Percentiles rank a stretch among this genome's conserved stretches.
phyloP scores from a whole-genome alignment of 64 coral and sea anemone genomes.

The Stichodactyla mertensii region DNA sequence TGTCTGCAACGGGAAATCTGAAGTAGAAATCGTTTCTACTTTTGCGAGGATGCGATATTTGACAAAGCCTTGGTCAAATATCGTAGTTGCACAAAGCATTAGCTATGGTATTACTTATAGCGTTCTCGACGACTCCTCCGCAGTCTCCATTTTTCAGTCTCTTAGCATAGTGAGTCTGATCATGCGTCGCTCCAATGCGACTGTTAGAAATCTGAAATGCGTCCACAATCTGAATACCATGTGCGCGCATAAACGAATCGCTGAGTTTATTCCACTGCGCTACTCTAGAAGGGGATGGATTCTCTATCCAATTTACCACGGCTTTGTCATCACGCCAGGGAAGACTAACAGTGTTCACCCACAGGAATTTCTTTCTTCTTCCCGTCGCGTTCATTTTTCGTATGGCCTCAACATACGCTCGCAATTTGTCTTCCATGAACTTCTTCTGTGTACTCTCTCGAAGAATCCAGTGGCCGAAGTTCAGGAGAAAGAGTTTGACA shows the following conservation, averaged over 20 bases:
- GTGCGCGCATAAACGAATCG: conserved; percentile 47
- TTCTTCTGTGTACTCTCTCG: conserved; percentile 72
- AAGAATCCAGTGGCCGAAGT: conserved; percentile 96
- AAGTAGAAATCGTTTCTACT: too few relatives aligned
- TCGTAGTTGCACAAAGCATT: conserved; percentile 95
- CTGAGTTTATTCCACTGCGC: conserved; percentile 64
- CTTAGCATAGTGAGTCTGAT: conserved; percentile 93
- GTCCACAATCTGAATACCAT: conserved; percentile 81
- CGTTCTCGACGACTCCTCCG: conserved; percentile 94
- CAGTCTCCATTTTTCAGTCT: conserved; percentile 70
- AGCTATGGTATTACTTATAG: conserved; percentile 81
- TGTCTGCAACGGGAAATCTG: too few relatives aligned
- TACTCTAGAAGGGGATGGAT: conserved; percentile 73
- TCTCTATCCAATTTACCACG: conserved; percentile 82
- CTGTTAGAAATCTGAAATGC: conserved; percentile 96
- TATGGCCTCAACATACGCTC: conserved; percentile 64
- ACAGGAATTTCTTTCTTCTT: conserved; percentile 62
- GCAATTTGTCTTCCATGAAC: conserved; percentile 69
- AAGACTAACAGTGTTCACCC: conserved; percentile 91
- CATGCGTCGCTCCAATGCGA: conserved; percentile 83
- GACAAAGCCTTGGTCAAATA: conserved; percentile 2
- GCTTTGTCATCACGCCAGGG: conserved; percentile 84
- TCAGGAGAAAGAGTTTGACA: conserved; percentile 84
- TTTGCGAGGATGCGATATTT: too few relatives aligned
- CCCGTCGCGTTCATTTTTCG: conserved; percentile 55